Evolutionary conservation across 2,113 vertebrate species (phyloP).

Genomic region (Arvicanthis niloticus): DNA sequence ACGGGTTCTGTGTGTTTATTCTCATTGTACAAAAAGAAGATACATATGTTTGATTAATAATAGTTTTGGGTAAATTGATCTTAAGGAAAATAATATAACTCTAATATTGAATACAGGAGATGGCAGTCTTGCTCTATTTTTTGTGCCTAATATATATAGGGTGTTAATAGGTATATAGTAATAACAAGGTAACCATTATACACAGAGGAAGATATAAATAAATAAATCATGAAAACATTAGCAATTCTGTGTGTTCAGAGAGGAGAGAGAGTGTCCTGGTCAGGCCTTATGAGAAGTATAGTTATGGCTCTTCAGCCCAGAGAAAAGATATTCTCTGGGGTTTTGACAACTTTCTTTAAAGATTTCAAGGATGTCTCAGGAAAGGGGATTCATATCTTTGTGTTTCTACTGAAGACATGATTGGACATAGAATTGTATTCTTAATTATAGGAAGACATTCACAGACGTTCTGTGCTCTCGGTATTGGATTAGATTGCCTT

Average conservation of each 20-base stretch:
- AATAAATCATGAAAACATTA: not conserved
- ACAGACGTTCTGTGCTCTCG: not conserved
- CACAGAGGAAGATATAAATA: not conserved
- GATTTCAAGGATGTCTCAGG: not conserved
- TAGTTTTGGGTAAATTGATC: not conserved
- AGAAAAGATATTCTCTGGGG: not conserved
- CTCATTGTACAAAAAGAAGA: not conserved
- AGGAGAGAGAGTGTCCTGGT: not conserved
- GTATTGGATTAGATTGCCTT: not conserved
- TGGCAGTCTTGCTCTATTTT: not conserved
- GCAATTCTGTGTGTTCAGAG: not conserved
- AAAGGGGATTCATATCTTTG: not conserved
- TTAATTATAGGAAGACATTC: not conserved
- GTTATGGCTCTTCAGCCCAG: not conserved
- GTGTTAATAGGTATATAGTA: not conserved
- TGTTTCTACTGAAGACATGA: not conserved
- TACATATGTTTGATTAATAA: not conserved
- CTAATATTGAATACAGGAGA: not conserved
- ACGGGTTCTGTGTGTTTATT: not conserved
- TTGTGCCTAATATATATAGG: not conserved
- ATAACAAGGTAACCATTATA: not conserved
- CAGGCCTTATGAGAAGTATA: not conserved
- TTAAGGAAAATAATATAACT: slow-evolving; percentile 2
- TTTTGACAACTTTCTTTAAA: not conserved
- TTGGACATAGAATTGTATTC: not conserved